Evolutionary conservation across 2,797 vertebrate genomes (phyloP), one percentile per base, ranked within the genome.

Genomic region (Acipenser oxyrinchus): DNA sequence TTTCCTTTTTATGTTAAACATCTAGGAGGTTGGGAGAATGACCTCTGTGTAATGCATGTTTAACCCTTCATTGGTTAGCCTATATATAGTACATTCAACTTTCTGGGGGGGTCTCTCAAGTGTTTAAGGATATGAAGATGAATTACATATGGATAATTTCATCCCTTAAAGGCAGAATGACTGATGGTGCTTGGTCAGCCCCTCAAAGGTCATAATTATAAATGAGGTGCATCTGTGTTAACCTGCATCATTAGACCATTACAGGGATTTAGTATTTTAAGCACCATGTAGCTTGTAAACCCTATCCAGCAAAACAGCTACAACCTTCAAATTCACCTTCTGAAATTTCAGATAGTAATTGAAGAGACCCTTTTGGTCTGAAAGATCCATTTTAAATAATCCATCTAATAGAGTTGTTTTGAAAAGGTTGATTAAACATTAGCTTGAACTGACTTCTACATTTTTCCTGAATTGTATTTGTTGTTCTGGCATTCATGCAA

Each of bases 91-190:
- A 12, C 12, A 58, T 12, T 53, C 8, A 53, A 7, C 55, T 58
- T 58, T 58, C 12, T n/a, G 10, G 12, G 55, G 12, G 55, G 55
- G 6, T 53, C 11, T 53, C 13, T 58, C 55, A 58, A n/a, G 10
- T 58, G 55, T 13, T 58, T 58, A 58, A 58, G 12, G 55, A 58
- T 58, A 58, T 58, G 12, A 58, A 58, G 55, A 58, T 13, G 13
- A 58, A n/a, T 53, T 53, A 53, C 51, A 8, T 12, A 8, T 4
- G 51, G 3, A 12, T 53, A 53, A 53, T 53, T 12, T 53, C 8
- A 8, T 53, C 3, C 8, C 8, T 53, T 53, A n/a, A 58, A 11
- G 55, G 55, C 6, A 58, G 8, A n/a, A n/a, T 58, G 55, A 58
- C 13, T 58, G 55, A 58, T 58, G 12, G 12, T 13, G 6, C 55